Evolutionary conservation across 2,113 vertebrate species (phyloP).

Genomic region (Diphyllodes magnificus): DNA sequence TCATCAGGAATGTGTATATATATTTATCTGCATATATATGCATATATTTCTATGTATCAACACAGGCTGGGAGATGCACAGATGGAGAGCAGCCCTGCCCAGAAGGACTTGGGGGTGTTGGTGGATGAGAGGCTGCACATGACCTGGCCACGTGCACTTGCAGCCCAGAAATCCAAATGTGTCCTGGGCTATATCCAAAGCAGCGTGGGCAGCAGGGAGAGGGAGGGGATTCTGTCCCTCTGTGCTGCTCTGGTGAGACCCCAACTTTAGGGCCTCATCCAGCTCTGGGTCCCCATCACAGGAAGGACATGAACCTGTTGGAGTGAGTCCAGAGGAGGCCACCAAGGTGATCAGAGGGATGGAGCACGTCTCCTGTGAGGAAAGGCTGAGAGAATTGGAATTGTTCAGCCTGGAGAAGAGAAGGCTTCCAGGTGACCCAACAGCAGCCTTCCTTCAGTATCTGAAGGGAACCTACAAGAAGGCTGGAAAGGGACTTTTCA

Average conservation of each 20-base stretch:
- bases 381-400: not conserved
- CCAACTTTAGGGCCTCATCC: not conserved
- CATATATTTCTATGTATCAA: not conserved
- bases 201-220: rapidly evolving
- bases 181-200: not conserved
- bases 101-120: not conserved
- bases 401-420: not conserved
- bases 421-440: not conserved
- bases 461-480: not conserved
- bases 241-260: not conserved
- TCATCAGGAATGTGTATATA: not conserved
- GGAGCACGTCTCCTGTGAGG: not conserved
- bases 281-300: not conserved
- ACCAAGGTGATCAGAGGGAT: not conserved
- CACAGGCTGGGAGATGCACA: not conserved
- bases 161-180: rapidly evolving
- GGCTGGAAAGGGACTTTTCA: not conserved
- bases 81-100: not conserved
- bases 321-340: rapidly evolving
- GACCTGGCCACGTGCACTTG: rapidly evolving
- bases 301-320: rapidly evolving
- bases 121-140: not conserved
- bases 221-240: not conserved
- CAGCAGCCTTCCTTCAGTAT: not conserved
- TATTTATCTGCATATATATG: not conserved